Evolutionary conservation across 92 coral and sea anemone species (phyloP).

Genomic region (Porites divaricata): DNA sequence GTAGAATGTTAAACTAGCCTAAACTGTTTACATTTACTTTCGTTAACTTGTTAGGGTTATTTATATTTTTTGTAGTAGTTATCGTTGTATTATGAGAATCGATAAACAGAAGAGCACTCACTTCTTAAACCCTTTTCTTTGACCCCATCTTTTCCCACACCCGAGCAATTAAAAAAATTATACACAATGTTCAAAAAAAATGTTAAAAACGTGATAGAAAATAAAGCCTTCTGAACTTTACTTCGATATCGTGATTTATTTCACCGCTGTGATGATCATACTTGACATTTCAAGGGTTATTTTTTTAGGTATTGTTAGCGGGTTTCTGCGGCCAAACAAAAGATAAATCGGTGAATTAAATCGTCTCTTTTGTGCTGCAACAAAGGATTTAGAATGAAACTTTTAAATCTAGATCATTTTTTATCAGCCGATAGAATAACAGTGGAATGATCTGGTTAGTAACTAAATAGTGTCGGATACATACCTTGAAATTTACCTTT

Average conservation of each 20-base stretch:
- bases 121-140: too few relatives aligned
- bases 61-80: too few relatives aligned
- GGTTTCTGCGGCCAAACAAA: constrained; percentile 13
- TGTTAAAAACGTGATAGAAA: neutral
- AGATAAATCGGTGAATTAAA: neutral
- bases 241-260: neutral
- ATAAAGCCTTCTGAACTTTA: neutral
- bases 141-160: too few relatives aligned
- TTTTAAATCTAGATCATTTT: neutral
- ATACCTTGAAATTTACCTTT: too few relatives aligned
- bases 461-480: neutral
- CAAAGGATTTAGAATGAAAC: neutral
- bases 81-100: neutral
- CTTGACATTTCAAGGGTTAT: neutral
- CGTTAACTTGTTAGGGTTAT: too few relatives aligned
- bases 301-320: neutral
- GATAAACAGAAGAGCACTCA: neutral
- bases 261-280: neutral
- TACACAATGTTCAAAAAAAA: neutral
- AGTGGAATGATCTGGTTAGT: too few relatives aligned
- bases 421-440: neutral
- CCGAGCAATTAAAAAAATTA: too few relatives aligned
- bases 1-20: neutral
- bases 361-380: neutral
- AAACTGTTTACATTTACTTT: too few relatives aligned